Conservation (phyloP, 2,888 invertebrate genomes). For the Diloba caeruleocephala region DNA sequence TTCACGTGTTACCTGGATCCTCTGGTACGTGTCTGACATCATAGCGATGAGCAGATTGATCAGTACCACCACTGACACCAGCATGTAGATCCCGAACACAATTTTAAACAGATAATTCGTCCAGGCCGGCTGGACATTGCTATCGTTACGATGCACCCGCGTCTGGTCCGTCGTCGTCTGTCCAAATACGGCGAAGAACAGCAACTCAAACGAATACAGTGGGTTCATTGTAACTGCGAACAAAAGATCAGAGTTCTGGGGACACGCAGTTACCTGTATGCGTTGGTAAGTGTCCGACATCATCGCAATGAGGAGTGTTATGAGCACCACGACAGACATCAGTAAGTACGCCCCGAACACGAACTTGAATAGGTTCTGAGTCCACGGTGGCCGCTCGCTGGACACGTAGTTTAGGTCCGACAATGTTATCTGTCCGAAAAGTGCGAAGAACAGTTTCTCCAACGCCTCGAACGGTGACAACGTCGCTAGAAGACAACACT, state of each 20-base stretch:
- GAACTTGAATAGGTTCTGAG: conserved; percentile 95
- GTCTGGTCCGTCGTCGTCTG: conserved; percentile 95
- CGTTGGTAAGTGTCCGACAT: conserved; percentile 99
- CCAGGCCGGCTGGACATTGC: conserved; percentile 93
- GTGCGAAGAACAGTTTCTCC: conserved; percentile 99
- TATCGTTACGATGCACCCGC: conserved; percentile 90
- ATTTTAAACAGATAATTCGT: conserved; percentile 96
- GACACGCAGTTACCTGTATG: conserved; percentile 95
- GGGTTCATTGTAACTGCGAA: conserved; percentile 97
- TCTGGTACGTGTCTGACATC: conserved; percentile 99
- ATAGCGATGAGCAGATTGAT: conserved; percentile 99
- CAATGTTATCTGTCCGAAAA: conserved; percentile 98
- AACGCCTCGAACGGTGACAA: conserved; percentile 97
- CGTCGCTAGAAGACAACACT: conserved; percentile 91
- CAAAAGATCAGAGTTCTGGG: conserved; percentile 78
- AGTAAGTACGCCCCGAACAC: conserved; percentile 99
- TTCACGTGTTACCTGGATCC: conserved; percentile 95
- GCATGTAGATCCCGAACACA: conserved; percentile 98
- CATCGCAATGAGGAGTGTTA: conserved; percentile 99
- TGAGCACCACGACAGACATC: conserved; percentile 99
- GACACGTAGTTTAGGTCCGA: conserved; percentile 94
- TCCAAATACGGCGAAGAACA: conserved; percentile 99
- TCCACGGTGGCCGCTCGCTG: conserved; percentile 93
- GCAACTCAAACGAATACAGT: conserved; percentile 97
- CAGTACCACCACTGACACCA: conserved; percentile 99